A percentile compares a stretch with the other conserved stretches of the same genome.
Conservation (phyloP, 2,113 vertebrate species). For the Octodon degus region DNA sequence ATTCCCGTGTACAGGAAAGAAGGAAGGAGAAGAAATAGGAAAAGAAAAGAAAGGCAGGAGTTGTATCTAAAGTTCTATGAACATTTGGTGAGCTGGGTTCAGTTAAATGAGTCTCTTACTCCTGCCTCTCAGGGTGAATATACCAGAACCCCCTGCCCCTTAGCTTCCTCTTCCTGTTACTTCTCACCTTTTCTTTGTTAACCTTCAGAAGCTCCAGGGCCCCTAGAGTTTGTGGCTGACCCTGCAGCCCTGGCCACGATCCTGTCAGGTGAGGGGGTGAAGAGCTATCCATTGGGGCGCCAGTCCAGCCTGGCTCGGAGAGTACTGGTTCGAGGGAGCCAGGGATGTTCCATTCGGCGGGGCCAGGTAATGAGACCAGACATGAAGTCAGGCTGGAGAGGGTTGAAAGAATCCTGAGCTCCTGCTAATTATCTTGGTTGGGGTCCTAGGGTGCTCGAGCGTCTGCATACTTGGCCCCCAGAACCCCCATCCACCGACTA, state of each 20-base stretch:
- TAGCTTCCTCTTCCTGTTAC: background rate
- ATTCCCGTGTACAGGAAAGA: background rate
- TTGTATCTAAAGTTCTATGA: slow-evolving; percentile 31
- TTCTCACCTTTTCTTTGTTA: slow-evolving; percentile 37
- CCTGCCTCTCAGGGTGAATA: background rate
- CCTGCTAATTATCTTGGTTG: slow-evolving; percentile 44
- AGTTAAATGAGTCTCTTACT: background rate
- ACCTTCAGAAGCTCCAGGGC: slow-evolving; percentile 71
- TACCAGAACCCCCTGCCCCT: background rate
- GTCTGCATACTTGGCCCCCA: slow-evolving; percentile 71
- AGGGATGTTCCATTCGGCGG: slow-evolving; percentile 45
- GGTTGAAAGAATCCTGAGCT: background rate
- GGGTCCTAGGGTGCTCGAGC: slow-evolving; percentile 66
- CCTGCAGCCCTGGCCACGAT: slow-evolving; percentile 82
- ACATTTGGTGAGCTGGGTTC: slow-evolving; percentile 4
- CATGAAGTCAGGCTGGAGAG: background rate
- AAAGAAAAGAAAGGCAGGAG: background rate
- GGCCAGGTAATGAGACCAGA: slow-evolving; percentile 64
- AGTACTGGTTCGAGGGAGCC: slow-evolving; percentile 76
- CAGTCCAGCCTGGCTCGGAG: slow-evolving; percentile 82
- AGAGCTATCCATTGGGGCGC: slow-evolving; percentile 60
- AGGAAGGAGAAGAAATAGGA: background rate
- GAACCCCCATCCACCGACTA: slow-evolving; percentile 24
- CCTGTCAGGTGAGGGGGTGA: slow-evolving; percentile 81
- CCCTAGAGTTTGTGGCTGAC: slow-evolving; percentile 82